Evolutionary conservation across 2,888 invertebrate species (phyloP).

Genomic region (Microchrysa polita): DNA sequence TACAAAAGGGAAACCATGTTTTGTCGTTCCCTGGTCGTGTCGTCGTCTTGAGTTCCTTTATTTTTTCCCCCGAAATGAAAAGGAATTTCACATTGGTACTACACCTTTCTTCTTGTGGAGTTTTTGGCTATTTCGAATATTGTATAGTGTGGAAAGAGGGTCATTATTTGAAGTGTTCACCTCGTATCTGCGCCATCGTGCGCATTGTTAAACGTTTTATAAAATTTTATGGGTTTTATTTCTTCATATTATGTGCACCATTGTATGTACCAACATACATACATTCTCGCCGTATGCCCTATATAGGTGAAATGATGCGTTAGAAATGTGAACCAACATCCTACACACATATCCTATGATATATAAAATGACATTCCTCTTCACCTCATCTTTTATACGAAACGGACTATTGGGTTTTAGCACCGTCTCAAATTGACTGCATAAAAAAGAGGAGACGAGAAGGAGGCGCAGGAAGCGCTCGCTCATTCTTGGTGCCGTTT

Average conservation of each 20-base stretch:
- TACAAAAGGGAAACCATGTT: neutral
- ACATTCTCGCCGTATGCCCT: too few relatives aligned
- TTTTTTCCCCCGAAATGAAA: neutral
- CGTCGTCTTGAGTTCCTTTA: too few relatives aligned
- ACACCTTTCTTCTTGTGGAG: slow-evolving; percentile 34
- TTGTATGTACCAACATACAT: too few relatives aligned
- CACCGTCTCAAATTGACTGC: slow-evolving; percentile 40
- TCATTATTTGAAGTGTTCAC: slow-evolving; percentile 48
- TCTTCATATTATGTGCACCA: slow-evolving; percentile 44
- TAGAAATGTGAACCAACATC: too few relatives aligned
- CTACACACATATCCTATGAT: neutral
- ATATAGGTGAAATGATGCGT: slow-evolving; percentile 25
- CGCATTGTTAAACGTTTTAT: slow-evolving; percentile 51
- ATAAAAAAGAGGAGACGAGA: slow-evolving; percentile 34
- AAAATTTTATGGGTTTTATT: slow-evolving; percentile 51
- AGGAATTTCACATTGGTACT: too few relatives aligned
- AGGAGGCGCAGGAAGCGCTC: too few relatives aligned
- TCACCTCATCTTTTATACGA: slow-evolving; percentile 22
- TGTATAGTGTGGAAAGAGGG: too few relatives aligned
- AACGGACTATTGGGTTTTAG: slow-evolving; percentile 40
- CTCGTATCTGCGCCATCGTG: slow-evolving; percentile 47
- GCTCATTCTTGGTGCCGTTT: slow-evolving; percentile 36
- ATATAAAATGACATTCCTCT: slow-evolving; percentile 28
- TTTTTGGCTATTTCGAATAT: slow-evolving; percentile 2
- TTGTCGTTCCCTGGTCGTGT: too few relatives aligned